Evolutionary conservation across 2,113 vertebrate species (phyloP).

Genomic region (Mionectes macconnelli): DNA sequence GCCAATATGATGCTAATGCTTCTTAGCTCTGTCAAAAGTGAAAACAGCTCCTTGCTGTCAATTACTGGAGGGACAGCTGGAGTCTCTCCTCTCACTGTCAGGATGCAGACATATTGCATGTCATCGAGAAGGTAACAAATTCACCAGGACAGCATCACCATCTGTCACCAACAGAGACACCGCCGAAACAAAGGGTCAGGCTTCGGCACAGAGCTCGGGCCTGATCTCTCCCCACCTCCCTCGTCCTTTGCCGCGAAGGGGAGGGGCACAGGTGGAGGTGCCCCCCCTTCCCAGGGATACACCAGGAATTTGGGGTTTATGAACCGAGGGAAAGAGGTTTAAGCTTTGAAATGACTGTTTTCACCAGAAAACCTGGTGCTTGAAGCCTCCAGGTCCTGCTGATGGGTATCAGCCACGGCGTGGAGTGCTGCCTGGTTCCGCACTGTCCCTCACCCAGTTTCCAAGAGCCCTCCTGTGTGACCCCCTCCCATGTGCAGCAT

Average conservation of each 20-base stretch:
- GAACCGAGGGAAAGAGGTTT: neutral
- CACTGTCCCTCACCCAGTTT: neutral
- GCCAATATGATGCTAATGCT: slow-evolving; percentile 72
- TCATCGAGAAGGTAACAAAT: slow-evolving; percentile 90
- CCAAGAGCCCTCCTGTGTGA: accelerated
- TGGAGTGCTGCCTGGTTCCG: neutral
- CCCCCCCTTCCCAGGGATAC: neutral
- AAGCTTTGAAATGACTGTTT: neutral
- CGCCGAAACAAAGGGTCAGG: slow-evolving; percentile 79
- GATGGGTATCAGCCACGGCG: accelerated
- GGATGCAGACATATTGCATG: slow-evolving; percentile 87
- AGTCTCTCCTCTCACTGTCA: slow-evolving; percentile 81
- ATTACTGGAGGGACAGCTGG: slow-evolving; percentile 84
- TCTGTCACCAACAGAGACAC: slow-evolving; percentile 85
- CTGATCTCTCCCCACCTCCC: neutral
- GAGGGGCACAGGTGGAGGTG: neutral
- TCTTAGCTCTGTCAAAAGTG: slow-evolving; percentile 72
- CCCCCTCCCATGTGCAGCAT: accelerated
- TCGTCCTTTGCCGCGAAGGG: neutral
- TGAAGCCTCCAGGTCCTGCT: neutral
- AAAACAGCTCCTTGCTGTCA: slow-evolving; percentile 74
- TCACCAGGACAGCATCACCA: slow-evolving; percentile 84
- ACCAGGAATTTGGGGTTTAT: neutral
- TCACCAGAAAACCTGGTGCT: neutral
- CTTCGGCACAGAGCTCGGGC: slow-evolving; percentile 55